Evolutionary conservation across 2,888 invertebrate genomes (phyloP), one percentile per base, ranked within the genome.

Genomic region (Chymomyza procnemis): DNA sequence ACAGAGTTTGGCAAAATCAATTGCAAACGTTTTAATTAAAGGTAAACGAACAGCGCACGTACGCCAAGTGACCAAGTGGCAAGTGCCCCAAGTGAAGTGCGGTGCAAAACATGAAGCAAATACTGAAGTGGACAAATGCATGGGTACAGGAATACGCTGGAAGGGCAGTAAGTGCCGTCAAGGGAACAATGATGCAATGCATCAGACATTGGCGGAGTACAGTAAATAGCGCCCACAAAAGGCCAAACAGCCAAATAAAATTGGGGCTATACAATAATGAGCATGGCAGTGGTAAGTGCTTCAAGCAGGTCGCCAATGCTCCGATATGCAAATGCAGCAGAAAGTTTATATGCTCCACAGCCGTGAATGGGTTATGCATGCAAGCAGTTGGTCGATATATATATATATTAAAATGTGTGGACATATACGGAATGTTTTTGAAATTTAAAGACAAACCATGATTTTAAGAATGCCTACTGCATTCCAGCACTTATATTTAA

Each of bases 21-120:
- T 73, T 66, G 66, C 75, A 66, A 73, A 73, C 75, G 22, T 67
- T 74, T 75, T 73, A 71, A 75, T 71, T 73, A 50, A 50, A 50
- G 50, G 50, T 50, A 19, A 50, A 19, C 50, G 50, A 50, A 18
- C 50, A 50, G 19, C 18, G 50, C 50, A n/a, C 50, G 18, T n/a
- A 16, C 18, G 3, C 34, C 34, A 41, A 50, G 19, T 50, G 50
- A 6, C 6, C 50, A 50, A 50, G 50, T 50, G 18, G 8, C 50
- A 50, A 50, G 50, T 50, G 50, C 18, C 16, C 50, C 8, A 50
- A 50, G 18, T 50, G 50, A 16, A 50, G 50, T 18, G 50, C 9
- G 14, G n/a, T n/a, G 16, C 50, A 50, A 50, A 18, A 41, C 34
- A 14, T 41, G 34, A 9, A 12, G 34, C 34, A 12, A 41, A 41